Evolutionary conservation across 2,113 vertebrate genomes (phyloP).

Genomic region (Thermophis baileyi): DNA sequence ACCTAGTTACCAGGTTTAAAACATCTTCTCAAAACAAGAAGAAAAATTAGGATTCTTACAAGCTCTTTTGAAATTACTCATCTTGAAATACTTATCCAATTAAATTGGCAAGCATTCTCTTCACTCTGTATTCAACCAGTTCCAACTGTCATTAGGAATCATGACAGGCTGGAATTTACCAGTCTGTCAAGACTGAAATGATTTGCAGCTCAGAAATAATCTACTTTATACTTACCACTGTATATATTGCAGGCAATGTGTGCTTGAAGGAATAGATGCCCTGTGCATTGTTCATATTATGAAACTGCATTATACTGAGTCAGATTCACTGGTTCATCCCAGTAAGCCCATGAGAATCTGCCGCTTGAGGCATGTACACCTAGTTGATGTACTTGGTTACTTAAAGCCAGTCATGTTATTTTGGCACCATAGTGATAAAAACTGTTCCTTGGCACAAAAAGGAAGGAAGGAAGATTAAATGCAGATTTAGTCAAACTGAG

Average conservation of each 20-base stretch:
- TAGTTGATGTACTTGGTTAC: neutral
- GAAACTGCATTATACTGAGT: neutral
- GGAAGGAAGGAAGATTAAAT: neutral
- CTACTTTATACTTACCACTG: neutral
- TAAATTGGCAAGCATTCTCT: conserved; percentile 2
- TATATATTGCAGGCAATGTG: neutral
- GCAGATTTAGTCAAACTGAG: neutral
- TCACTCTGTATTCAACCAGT: neutral
- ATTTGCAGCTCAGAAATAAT: neutral
- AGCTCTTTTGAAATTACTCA: neutral
- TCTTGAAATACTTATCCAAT: conserved; percentile 4
- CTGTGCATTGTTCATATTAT: neutral
- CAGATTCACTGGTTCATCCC: neutral
- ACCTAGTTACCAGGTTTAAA: neutral
- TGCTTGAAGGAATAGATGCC: neutral
- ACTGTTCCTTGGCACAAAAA: neutral
- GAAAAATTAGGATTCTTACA: neutral
- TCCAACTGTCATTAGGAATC: conserved; percentile 6
- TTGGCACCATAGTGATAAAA: neutral
- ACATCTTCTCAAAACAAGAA: neutral
- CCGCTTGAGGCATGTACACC: neutral
- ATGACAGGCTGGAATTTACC: neutral
- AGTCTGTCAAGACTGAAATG: neutral
- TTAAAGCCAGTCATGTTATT: neutral
- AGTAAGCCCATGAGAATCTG: neutral